Evolutionary conservation across 2,888 invertebrate species (phyloP).

Genomic region (Clitarchus hookeri): DNA sequence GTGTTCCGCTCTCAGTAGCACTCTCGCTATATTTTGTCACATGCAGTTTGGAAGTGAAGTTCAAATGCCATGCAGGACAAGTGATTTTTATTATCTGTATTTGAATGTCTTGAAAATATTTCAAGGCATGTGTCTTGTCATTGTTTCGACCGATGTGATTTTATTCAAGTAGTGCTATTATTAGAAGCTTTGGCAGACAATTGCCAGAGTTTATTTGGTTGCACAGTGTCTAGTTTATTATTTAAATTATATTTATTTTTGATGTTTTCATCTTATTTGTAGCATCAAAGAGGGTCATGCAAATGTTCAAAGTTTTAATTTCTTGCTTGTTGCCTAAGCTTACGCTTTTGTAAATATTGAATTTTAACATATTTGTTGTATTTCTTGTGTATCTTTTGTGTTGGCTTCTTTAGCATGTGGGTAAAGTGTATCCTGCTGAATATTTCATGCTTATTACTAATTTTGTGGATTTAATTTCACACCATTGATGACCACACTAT

Average conservation of each 20-base stretch:
- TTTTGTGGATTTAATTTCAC: neutral
- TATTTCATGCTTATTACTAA: neutral
- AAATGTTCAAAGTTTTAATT: neutral
- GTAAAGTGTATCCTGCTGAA: neutral
- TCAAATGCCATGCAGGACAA: no score
- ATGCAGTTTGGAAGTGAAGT: no score
- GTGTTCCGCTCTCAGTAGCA: no score
- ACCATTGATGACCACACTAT: neutral
- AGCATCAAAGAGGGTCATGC: neutral
- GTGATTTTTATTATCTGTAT: no score
- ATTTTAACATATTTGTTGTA: neutral
- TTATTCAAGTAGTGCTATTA: no score
- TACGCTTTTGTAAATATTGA: neutral
- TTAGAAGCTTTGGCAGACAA: neutral
- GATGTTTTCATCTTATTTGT: neutral
- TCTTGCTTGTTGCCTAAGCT: constrained; percentile 6
- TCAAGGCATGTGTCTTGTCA: no score
- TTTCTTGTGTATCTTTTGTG: neutral
- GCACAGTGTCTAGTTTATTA: neutral
- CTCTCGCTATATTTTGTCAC: no score
- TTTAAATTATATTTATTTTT: neutral
- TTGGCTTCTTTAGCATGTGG: neutral
- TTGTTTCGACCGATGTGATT: no score
- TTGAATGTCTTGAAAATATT: no score
- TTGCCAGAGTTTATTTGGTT: neutral